Evolutionary conservation across 2,113 vertebrate genomes (phyloP).

Genomic region (Phoenicopterus ruber): DNA sequence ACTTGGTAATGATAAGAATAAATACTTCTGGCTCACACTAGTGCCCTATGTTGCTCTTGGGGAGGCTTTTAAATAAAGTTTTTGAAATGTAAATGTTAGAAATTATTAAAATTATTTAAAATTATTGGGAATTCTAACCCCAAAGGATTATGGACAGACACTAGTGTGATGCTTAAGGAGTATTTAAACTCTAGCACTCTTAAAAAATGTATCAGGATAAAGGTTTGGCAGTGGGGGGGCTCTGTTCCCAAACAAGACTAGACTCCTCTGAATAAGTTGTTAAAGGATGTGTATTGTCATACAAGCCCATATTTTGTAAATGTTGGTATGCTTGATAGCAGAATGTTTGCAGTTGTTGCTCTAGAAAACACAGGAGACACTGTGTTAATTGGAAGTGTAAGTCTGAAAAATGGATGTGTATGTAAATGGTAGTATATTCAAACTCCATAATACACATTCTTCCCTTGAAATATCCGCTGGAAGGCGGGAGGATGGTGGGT

Average conservation of each 20-base stretch:
- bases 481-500: not conserved
- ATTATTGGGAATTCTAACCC: not conserved
- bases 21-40: not conserved
- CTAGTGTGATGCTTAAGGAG: not conserved
- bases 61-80: not conserved
- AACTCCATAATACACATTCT: not conserved
- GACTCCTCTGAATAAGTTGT: not conserved
- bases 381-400: not conserved
- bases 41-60: not conserved
- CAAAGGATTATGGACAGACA: not conserved
- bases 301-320: accelerated
- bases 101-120: not conserved
- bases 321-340: not conserved
- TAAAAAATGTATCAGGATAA: not conserved
- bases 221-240: not conserved
- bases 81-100: not conserved
- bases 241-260: not conserved
- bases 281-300: not conserved
- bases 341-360: not conserved
- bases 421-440: not conserved
- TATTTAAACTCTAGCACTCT: not conserved
- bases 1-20: not conserved
- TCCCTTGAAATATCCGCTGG: not conserved
- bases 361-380: accelerated
- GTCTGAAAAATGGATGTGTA: accelerated